Evolutionary conservation across 1,140 invertebrate species (phyloP).

Genomic region (Epicauta chinensis): DNA sequence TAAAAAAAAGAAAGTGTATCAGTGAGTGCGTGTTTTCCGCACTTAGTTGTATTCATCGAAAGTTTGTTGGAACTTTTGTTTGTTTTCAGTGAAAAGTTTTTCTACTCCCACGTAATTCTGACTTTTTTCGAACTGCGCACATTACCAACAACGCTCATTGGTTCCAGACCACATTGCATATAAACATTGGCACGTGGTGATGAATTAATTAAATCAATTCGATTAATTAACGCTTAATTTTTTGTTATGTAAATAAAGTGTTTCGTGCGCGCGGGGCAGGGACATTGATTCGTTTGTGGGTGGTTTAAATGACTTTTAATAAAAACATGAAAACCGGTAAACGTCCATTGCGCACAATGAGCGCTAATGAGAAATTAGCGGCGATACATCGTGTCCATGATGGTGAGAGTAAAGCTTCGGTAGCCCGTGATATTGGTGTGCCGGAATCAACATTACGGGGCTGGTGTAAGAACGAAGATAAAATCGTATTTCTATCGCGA

Average conservation of each 20-base stretch:
- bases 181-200: constrained; percentile 25
- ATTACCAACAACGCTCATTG: constrained; percentile 21
- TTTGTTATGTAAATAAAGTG: too few relatives aligned
- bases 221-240: too few relatives aligned
- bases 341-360: constrained; percentile 61
- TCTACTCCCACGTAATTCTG: constrained; percentile 1
- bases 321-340: constrained; percentile 53
- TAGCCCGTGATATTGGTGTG: constrained; percentile 72
- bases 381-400: constrained; percentile 73
- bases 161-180: constrained; percentile 19
- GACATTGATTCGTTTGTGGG: too few relatives aligned
- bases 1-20: neutral
- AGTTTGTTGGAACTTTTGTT: constrained; percentile 24
- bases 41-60: constrained; percentile 18
- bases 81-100: constrained; percentile 21
- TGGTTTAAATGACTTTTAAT: constrained; percentile 25
- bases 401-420: constrained; percentile 75
- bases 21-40: neutral
- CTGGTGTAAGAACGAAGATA: constrained; percentile 80
- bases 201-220: neutral
- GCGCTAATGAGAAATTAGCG: constrained; percentile 67
- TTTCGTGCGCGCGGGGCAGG: too few relatives aligned
- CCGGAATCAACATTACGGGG: constrained; percentile 75
- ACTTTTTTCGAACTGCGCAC: constrained; percentile 32
- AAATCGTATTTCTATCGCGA: constrained; percentile 62